Conservation (phyloP, 2,888 invertebrate species). For the Macrosiphum euphorbiae region DNA sequence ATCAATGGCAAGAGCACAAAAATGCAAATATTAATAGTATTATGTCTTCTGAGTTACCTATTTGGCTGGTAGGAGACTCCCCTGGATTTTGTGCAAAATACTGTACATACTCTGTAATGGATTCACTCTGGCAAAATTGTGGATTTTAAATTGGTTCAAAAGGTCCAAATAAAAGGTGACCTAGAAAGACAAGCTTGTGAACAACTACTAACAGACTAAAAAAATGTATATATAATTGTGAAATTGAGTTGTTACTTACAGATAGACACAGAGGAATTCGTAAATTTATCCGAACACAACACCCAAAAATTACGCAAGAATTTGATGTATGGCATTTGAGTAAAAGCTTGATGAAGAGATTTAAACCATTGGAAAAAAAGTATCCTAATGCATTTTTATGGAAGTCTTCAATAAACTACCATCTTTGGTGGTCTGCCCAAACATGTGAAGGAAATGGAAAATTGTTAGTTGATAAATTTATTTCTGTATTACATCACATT, state of each 20-base stretch:
- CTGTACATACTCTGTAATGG: conserved; percentile 66
- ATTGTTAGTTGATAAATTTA: conserved; percentile 33
- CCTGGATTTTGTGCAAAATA: conserved; percentile 66
- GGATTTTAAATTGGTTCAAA: conserved; percentile 65
- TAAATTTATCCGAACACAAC: conserved; percentile 60
- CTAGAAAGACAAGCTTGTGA: conserved; percentile 66
- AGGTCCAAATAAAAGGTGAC: conserved; percentile 64
- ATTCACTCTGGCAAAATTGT: conserved; percentile 65
- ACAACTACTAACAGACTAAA: conserved; percentile 64
- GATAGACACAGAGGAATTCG: conserved; percentile 66
- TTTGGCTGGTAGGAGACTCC: conserved; percentile 66
- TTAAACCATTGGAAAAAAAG: conserved; percentile 64
- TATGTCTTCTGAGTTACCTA: conserved; percentile 14
- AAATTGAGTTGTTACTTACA: conserved; percentile 65
- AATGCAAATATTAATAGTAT: conserved; percentile 1
- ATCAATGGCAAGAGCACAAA: conserved; percentile 26
- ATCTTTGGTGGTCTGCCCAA: conserved; percentile 47
- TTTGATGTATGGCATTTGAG: conserved; percentile 66
- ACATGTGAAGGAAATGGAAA: conserved; percentile 40
- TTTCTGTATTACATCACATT: conserved; percentile 32
- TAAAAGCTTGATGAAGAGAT: conserved; percentile 65
- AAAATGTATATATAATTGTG: conserved; percentile 30
- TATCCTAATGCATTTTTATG: conserved; percentile 62
- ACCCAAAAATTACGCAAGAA: conserved; percentile 64
- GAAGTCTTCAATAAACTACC: conserved; percentile 62